These are phyloP conservation scores for Paralichthys olivaceus DNA, from an alignment of 2,113 vertebrate species.

Conservation along the genomic window DNA sequence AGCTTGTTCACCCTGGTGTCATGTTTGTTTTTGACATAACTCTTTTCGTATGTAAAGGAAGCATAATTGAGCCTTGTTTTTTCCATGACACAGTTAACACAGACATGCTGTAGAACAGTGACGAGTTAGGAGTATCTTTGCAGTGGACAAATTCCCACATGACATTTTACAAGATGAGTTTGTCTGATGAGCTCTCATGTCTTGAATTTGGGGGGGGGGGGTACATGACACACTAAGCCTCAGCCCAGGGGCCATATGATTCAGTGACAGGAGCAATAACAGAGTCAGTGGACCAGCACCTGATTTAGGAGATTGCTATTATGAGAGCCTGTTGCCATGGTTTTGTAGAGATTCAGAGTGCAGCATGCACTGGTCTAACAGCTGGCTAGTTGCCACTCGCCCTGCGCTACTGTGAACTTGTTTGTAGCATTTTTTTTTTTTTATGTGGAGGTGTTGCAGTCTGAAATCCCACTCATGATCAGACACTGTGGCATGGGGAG, in stretches of 20 bases:
- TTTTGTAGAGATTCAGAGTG: slow-evolving; percentile 24
- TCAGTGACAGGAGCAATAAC: slow-evolving; percentile 40
- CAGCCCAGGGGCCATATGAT: slow-evolving; percentile 10
- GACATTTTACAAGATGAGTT: slow-evolving; percentile 17
- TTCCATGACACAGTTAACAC: not conserved
- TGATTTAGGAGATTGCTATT: slow-evolving; percentile 39
- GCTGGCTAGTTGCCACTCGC: slow-evolving; percentile 28
- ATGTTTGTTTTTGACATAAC: too few relatives aligned
- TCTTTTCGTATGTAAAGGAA: too few relatives aligned
- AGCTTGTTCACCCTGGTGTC: too few relatives aligned
- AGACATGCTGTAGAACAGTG: not conserved
- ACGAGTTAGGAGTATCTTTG: not conserved
- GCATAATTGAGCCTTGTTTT: too few relatives aligned
- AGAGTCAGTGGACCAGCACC: slow-evolving; percentile 39
- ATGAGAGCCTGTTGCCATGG: slow-evolving; percentile 57
- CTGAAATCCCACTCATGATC: not conserved
- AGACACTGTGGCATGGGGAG: not conserved
- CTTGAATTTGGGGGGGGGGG: not conserved
- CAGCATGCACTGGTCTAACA: slow-evolving; percentile 16
- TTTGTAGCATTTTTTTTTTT: slow-evolving; percentile 5
- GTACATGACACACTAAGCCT: slow-evolving; percentile 25
- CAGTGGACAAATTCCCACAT: not conserved
- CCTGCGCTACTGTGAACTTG: slow-evolving; percentile 24
- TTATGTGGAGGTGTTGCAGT: slow-evolving; percentile 6
- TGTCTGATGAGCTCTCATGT: slow-evolving; percentile 12